Evolutionary conservation across 2,888 invertebrate species (phyloP).

Genomic region (Phalera bucephala): DNA sequence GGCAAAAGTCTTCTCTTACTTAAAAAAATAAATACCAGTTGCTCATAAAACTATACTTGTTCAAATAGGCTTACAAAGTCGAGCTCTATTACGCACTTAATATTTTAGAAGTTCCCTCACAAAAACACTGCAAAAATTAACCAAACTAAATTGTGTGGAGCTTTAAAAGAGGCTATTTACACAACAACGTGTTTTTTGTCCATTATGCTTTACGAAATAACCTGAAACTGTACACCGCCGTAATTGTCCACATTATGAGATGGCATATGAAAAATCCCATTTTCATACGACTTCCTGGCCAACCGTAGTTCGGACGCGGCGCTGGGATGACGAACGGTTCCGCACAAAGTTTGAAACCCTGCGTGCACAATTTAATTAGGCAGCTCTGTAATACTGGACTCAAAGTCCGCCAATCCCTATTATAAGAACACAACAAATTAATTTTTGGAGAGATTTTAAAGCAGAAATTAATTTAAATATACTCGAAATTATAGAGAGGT

Average conservation of each 20-base stretch:
- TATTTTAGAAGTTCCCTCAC: too few species aligned
- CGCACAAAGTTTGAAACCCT: slow-evolving; percentile 28
- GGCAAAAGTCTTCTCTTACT: too few species aligned
- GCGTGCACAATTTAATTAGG: slow-evolving; percentile 37
- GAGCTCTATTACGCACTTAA: too few species aligned
- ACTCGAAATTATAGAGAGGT: too few species aligned
- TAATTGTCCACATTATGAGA: slow-evolving; percentile 26
- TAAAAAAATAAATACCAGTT: too few species aligned
- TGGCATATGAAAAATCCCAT: slow-evolving; percentile 24
- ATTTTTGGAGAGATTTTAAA: neutral
- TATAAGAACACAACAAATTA: slow-evolving; percentile 10
- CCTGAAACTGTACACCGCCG: slow-evolving; percentile 6
- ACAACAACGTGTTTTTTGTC: too few species aligned
- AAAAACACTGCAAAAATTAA: too few species aligned
- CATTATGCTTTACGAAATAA: slow-evolving; percentile 5
- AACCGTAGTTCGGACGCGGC: slow-evolving; percentile 13
- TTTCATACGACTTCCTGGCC: slow-evolving; percentile 21
- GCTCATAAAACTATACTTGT: too few species aligned
- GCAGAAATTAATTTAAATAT: neutral
- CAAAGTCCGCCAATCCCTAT: slow-evolving; percentile 21
- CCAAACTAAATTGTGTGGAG: too few species aligned
- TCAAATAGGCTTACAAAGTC: too few species aligned
- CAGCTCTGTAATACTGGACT: slow-evolving; percentile 17
- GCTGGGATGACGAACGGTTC: slow-evolving; percentile 25
- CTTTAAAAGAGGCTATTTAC: too few species aligned